A percentile compares a stretch with the other conserved stretches of the same genome.
Conservation (phyloP, 2,888 invertebrate species). For the Zaprionus obscuricornis region DNA sequence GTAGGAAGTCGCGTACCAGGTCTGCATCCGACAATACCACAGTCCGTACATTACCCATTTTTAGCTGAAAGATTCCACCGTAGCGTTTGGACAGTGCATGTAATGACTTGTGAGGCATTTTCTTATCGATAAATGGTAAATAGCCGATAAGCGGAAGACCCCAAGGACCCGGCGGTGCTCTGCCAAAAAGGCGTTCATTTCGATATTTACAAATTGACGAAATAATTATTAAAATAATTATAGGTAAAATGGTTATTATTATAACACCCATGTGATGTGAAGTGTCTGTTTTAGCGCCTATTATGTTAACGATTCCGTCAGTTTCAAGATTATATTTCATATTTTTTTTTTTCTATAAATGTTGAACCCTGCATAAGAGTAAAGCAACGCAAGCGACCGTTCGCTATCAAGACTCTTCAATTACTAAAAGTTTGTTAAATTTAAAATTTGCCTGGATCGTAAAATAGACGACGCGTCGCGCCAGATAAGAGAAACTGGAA, state of each 20-base stretch:
- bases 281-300: not conserved
- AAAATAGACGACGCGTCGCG: constrained; percentile 11
- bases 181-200: constrained; percentile 51
- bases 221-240: constrained; percentile 17
- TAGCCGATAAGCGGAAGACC: constrained; percentile 92
- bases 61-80: constrained; percentile 89
- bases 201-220: constrained; percentile 56
- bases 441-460: constrained; percentile 54
- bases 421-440: constrained; percentile 66
- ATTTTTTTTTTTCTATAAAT: not conserved
- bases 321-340: constrained; percentile 13
- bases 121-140: constrained; percentile 88
- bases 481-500: constrained; percentile 11
- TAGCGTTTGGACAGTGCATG: constrained; percentile 87
- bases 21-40: constrained; percentile 91
- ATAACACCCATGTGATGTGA: not conserved
- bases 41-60: constrained; percentile 89
- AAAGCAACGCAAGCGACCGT: constrained; percentile 49
- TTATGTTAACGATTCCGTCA: not conserved
- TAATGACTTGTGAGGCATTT: constrained; percentile 89
- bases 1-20: constrained; percentile 89
- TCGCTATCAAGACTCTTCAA: constrained; percentile 51
- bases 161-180: constrained; percentile 88
- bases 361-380: not conserved
- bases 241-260: not conserved